phyloP scores from a whole-genome alignment of 2,113 vertebrate species.

The Pelecanus crispus region DNA sequence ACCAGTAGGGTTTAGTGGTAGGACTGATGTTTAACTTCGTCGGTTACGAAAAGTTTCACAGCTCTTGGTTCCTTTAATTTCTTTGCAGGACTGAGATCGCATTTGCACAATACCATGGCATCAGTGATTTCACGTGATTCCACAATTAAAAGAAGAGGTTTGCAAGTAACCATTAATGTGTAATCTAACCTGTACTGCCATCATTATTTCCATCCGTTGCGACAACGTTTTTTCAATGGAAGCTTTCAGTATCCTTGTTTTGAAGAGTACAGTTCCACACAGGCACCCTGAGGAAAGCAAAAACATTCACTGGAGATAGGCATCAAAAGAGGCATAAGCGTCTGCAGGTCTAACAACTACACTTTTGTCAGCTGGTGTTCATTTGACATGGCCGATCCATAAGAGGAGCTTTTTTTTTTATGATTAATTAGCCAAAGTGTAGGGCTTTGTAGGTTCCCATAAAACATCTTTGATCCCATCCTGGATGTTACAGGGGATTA shows the following conservation, averaged over 20 bases:
- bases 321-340: neutral
- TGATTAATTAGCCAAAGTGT: neutral
- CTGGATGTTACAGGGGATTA: neutral
- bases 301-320: neutral
- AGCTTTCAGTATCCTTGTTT: neutral
- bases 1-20: neutral
- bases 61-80: neutral
- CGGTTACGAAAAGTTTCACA: neutral
- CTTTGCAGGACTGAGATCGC: neutral
- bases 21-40: neutral
- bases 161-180: neutral
- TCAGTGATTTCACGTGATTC: neutral
- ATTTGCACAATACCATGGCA: neutral
- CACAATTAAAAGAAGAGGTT: neutral
- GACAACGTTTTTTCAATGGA: neutral
- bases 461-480: neutral
- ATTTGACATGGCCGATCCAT: neutral
- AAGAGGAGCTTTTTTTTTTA: neutral
- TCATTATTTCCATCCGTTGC: neutral
- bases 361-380: neutral
- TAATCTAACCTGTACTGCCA: neutral
- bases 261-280: neutral
- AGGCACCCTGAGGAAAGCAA: neutral
- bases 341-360: neutral
- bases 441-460: neutral